Evolutionary conservation across 2,888 invertebrate species (phyloP).

Genomic region (Venusia cambrica): DNA sequence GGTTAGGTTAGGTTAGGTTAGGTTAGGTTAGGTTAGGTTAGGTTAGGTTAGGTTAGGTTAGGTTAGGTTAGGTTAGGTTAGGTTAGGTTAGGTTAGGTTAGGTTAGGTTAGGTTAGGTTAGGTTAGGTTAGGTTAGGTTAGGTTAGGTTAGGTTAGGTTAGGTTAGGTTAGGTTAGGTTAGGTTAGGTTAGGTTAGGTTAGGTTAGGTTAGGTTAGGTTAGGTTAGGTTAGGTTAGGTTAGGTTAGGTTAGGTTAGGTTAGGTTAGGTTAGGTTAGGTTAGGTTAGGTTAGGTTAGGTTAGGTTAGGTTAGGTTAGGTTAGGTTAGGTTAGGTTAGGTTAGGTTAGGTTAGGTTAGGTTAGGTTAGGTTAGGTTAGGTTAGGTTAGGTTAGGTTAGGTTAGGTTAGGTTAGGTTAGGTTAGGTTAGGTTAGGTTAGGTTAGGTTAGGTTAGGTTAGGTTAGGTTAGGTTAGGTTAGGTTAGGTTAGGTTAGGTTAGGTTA

Average conservation of each 20-base stretch:
- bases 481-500: too few species aligned
- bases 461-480: too few species aligned
- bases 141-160: slow-evolving; percentile 29
- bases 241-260: slow-evolving; percentile 9
- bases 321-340: too few species aligned
- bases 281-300: slow-evolving; percentile 23
- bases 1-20: slow-evolving; percentile 34
- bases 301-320: slow-evolving; percentile 23
- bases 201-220: slow-evolving; percentile 19
- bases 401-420: too few species aligned
- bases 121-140: slow-evolving; percentile 31
- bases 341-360: too few species aligned
- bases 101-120: too few species aligned
- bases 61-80: too few species aligned
- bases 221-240: too few species aligned
- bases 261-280: slow-evolving; percentile 24
- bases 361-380: too few species aligned
- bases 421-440: too few species aligned
- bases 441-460: too few species aligned
- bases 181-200: slow-evolving; percentile 27
- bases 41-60: slow-evolving; percentile 20
- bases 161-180: slow-evolving; percentile 28
- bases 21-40: slow-evolving; percentile 28
- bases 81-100: slow-evolving; percentile 32
- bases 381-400: too few species aligned